phyloP scores from a whole-genome alignment of 1,140 invertebrate genomes.

The Hyphantria cunea region DNA sequence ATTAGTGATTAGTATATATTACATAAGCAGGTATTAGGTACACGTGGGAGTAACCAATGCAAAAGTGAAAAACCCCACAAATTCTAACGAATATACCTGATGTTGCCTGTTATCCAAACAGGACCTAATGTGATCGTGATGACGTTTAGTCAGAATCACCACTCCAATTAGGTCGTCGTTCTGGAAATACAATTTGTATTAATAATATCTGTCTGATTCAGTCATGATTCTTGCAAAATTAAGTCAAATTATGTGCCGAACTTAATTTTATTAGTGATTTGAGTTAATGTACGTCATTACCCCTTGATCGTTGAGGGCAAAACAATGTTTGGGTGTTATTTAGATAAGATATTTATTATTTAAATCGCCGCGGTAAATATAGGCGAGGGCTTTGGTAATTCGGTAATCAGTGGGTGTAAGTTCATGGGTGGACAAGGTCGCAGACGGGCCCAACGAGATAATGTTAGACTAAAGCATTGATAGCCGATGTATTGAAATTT shows the following conservation, averaged over 20 bases:
- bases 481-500: conserved; percentile 12
- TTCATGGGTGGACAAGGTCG: conserved; percentile 68
- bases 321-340: conserved; percentile 73
- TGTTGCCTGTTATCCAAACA: no score
- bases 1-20: no score
- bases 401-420: conserved; percentile 74
- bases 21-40: no score
- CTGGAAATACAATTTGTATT: conserved; percentile 50
- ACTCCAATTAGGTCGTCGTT: conserved; percentile 32
- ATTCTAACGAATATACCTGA: no score
- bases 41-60: no score
- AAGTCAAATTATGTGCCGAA: conserved; percentile 67
- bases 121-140: not conserved
- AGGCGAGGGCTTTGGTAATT: conserved; percentile 70
- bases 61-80: no score
- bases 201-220: conserved; percentile 61
- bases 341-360: conserved; percentile 80
- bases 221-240: conserved; percentile 70
- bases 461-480: conserved; percentile 40
- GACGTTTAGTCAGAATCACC: conserved; percentile 20
- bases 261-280: conserved; percentile 77
- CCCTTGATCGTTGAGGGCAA: conserved; percentile 48
- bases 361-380: conserved; percentile 76
- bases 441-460: conserved; percentile 53
- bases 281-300: conserved; percentile 73